Conservation (phyloP, 2,113 vertebrate species). For the Arenaria interpres region DNA sequence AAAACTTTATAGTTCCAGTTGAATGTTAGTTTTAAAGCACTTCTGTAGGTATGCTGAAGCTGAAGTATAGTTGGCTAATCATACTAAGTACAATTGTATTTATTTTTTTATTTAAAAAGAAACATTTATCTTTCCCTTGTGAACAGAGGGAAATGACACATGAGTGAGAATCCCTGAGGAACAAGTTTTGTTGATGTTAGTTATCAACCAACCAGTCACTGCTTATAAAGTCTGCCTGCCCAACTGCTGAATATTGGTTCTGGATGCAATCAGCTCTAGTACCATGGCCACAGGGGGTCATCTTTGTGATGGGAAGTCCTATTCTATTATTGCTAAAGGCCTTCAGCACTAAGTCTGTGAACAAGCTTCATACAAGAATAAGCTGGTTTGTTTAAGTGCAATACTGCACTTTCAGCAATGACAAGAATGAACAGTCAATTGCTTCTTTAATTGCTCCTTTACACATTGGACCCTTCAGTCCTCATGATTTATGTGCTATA, state of each 20-base stretch:
- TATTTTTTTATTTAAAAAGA: background rate
- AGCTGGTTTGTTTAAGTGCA: background rate
- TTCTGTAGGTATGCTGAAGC: background rate
- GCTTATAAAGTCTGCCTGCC: background rate
- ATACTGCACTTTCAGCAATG: background rate
- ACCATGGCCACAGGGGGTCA: background rate
- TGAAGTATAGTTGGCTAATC: background rate
- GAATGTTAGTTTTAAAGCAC: background rate
- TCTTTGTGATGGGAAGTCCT: background rate
- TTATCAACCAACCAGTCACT: background rate
- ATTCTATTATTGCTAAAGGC: background rate
- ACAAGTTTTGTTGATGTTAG: background rate
- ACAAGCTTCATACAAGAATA: background rate
- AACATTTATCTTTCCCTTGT: background rate
- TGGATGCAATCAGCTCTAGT: background rate
- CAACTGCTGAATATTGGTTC: background rate
- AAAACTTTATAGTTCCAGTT: background rate
- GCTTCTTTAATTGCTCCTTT: background rate
- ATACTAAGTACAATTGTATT: background rate
- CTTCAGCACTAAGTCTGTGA: background rate
- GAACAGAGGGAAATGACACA: background rate
- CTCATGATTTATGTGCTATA: background rate
- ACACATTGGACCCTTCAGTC: background rate
- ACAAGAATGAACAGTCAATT: background rate
- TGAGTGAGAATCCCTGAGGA: background rate